Evolutionary conservation across 2,797 vertebrate genomes (phyloP), one percentile per base, ranked within the genome.

Genomic region (Gila robusta): DNA sequence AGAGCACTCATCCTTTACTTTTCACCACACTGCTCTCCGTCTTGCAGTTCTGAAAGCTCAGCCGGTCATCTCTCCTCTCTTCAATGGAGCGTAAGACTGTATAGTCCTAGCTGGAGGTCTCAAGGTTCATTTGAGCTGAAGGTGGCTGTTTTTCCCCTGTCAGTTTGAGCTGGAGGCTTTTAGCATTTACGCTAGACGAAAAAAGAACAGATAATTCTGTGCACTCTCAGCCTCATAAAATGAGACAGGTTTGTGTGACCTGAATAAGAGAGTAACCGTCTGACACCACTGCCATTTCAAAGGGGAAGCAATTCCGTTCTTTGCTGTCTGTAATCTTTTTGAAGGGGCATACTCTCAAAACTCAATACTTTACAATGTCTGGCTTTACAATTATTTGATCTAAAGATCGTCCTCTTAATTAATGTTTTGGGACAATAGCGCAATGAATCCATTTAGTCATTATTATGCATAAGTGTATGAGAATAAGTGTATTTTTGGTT

Each of bases 51-150:
- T 67, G 72, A 83, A 81, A 83, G 79, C 78, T 44, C 69, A 47
- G 32, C 81, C 52, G n/a, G 81, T 80, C 74, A 83, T 82, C 23
- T 70, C 23, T 76, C 16, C 5, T 83, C 49, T 54, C 54, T 32
- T 35, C 70, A 86, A 67, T 79, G 74, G 54, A 88, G 85, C 52
- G 44, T 83, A 64, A 80, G 79, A 54, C 66, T n/a, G 56, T 85
- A 73, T 85, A 79, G 67, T 82, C 82, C 54, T 86, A 86, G 87
- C 72, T 83, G 69, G 74, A 80, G 70, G 80, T 84, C 70, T 81
- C 39, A 28, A 35, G 76, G 86, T 88, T 84, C 81, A 88, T 79
- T 62, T 79, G 64, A 84, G 70, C 83, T 86, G 49, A 82, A 72
- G 82, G 69, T 44, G 79, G 74, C 26, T 6, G 16, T 85, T 87